These are phyloP conservation scores for Merluccius polli DNA, from an alignment of 2,797 vertebrate genomes.

Conservation along the genomic window DNA sequence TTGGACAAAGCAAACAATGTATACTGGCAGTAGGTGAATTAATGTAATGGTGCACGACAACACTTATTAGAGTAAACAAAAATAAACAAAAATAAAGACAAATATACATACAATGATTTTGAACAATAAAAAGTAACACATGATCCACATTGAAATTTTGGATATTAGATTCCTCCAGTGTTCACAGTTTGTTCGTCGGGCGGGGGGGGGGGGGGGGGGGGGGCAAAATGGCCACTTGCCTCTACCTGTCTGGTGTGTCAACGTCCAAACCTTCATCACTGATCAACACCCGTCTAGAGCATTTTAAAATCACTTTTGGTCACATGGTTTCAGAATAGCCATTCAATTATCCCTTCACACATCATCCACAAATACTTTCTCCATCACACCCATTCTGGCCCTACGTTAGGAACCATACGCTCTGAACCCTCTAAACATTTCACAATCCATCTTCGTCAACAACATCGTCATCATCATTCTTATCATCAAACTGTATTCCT, in stretches of 20 bases:
- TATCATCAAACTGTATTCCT: neutral
- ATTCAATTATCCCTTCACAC: slow-evolving; percentile 29
- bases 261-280: neutral
- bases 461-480: slow-evolving; percentile 46
- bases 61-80: slow-evolving; percentile 5
- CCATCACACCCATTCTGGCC: slow-evolving; percentile 37
- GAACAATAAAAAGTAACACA: slow-evolving; percentile 23
- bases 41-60: slow-evolving; percentile 4
- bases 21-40: slow-evolving; percentile 44
- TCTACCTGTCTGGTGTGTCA: neutral
- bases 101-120: slow-evolving; percentile 1
- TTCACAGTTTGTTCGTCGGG: neutral
- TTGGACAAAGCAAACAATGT: slow-evolving; percentile 9
- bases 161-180: neutral
- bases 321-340: slow-evolving; percentile 38
- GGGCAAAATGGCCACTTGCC: neutral
- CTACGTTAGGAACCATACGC: slow-evolving; percentile 27
- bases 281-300: neutral
- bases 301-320: slow-evolving; percentile 33
- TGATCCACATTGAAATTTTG: slow-evolving; percentile 1
- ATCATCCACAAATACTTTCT: slow-evolving; percentile 32
- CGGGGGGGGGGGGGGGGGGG: neutral
- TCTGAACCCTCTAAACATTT: slow-evolving; percentile 42
- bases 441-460: slow-evolving; percentile 56
- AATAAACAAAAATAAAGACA: slow-evolving; percentile 16